phyloP scores from a whole-genome alignment of 2,797 vertebrate species.

The Pampus argenteus region DNA sequence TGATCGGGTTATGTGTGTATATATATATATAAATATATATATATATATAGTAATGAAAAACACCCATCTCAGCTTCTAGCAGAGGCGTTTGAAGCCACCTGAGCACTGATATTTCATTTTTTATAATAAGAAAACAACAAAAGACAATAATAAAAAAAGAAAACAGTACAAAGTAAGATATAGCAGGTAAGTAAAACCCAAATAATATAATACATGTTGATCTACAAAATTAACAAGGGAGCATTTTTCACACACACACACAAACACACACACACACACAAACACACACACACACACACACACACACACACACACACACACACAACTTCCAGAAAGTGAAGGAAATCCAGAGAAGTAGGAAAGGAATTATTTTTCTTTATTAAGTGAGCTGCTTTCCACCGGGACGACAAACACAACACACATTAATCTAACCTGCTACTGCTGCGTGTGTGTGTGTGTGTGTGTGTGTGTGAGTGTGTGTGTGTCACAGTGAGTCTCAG shows the following conservation, averaged over 20 bases:
- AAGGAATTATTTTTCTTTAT: constrained; percentile 99
- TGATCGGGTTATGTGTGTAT: no score
- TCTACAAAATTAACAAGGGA: constrained; percentile 81
- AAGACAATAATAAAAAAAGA: neutral
- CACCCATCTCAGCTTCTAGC: neutral
- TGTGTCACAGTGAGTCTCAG: constrained; percentile 54
- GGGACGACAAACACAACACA: constrained; percentile 94
- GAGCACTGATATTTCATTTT: neutral
- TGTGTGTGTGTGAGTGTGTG: constrained; percentile 42
- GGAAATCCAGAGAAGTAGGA: constrained; percentile 63
- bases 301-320: constrained; percentile 27
- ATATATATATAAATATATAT: no score
- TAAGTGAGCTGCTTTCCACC: constrained; percentile 92
- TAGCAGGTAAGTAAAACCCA: no score
- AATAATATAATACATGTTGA: constrained; percentile 50
- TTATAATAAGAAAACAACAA: neutral
- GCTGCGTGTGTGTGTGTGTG: constrained; percentile 72
- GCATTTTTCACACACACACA: constrained; percentile 26
- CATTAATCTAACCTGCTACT: constrained; percentile 95
- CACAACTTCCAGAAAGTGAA: constrained; percentile 34
- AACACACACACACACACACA: constrained; percentile 78
- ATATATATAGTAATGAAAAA: no score
- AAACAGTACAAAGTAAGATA: constrained; percentile 15
- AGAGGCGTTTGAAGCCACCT: neutral
- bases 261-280: constrained; percentile 68